Evolutionary conservation across 2,797 vertebrate species (phyloP).

Genomic region (Phoxinus dragarum): DNA sequence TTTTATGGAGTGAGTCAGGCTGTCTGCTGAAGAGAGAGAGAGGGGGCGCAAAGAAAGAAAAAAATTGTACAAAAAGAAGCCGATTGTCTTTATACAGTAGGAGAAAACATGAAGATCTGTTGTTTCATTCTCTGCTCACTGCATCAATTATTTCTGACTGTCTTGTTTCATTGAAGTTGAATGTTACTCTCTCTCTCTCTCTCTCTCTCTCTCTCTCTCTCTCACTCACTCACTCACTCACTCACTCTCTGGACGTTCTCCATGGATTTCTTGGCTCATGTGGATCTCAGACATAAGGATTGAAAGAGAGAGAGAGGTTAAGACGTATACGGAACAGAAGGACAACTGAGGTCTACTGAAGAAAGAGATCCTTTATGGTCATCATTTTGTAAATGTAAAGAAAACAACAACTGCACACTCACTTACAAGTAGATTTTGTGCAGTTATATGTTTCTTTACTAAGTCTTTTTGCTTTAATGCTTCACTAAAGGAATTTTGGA

Average conservation of each 20-base stretch:
- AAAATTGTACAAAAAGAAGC: neutral
- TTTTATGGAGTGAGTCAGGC: slow-evolving; percentile 60
- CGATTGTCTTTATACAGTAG: slow-evolving; percentile 28
- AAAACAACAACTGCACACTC: neutral
- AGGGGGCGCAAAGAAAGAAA: slow-evolving; percentile 14
- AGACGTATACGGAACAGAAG: slow-evolving; percentile 10
- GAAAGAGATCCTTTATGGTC: neutral
- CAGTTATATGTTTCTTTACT: neutral
- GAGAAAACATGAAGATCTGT: slow-evolving; percentile 20
- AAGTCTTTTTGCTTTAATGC: neutral
- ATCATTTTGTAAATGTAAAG: neutral
- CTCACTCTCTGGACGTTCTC: slow-evolving; percentile 23
- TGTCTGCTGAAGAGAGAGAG: slow-evolving; percentile 36
- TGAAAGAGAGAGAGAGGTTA: neutral
- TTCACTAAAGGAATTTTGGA: neutral
- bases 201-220: neutral
- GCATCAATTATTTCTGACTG: slow-evolving; percentile 2
- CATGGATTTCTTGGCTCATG: slow-evolving; percentile 19
- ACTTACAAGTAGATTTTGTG: neutral
- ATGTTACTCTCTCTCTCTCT: neutral
- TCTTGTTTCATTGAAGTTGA: slow-evolving; percentile 21
- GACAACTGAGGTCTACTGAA: neutral
- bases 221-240: too few relatives aligned
- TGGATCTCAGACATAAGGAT: neutral
- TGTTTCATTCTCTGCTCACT: slow-evolving; percentile 1